A percentile compares a stretch with the other conserved stretches of the same genome.
These are phyloP conservation scores for Eupleurogrammus muticus DNA, from an alignment of 2,797 vertebrate species.

Conservation along the genomic window DNA sequence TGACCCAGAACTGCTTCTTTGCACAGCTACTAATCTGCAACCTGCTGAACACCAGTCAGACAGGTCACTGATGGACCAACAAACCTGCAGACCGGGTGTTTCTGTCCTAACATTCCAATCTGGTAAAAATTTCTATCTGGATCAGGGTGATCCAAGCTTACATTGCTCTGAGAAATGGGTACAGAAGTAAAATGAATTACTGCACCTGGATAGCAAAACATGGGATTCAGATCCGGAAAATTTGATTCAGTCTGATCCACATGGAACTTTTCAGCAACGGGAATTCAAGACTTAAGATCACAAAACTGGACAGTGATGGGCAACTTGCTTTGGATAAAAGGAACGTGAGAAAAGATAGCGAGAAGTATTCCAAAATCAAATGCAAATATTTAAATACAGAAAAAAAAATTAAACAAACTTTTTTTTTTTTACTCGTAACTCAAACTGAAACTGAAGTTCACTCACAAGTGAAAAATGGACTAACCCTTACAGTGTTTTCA, in stretches of 20 bases:
- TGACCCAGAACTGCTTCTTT: constrained; percentile 24
- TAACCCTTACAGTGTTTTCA: no score
- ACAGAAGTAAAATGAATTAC: no score
- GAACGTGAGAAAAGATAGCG: neutral
- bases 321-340: neutral
- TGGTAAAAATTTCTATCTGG: no score
- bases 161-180: no score
- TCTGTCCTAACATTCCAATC: neutral
- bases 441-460: neutral
- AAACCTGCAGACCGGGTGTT: neutral
- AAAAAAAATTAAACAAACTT: neutral
- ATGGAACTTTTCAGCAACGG: neutral
- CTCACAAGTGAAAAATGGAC: neutral
- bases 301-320: neutral
- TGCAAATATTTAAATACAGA: constrained; percentile 21
- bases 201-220: no score
- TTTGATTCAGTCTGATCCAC: no score
- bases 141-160: no score
- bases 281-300: neutral
- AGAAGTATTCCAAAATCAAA: neutral
- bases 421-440: neutral
- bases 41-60: constrained; percentile 12
- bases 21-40: constrained; percentile 49
- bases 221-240: no score
- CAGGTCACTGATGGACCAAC: constrained; percentile 12